These are phyloP conservation scores for Meiosimyza platycephala DNA, from an alignment of 2,888 invertebrate genomes.

Conservation along the genomic window DNA sequence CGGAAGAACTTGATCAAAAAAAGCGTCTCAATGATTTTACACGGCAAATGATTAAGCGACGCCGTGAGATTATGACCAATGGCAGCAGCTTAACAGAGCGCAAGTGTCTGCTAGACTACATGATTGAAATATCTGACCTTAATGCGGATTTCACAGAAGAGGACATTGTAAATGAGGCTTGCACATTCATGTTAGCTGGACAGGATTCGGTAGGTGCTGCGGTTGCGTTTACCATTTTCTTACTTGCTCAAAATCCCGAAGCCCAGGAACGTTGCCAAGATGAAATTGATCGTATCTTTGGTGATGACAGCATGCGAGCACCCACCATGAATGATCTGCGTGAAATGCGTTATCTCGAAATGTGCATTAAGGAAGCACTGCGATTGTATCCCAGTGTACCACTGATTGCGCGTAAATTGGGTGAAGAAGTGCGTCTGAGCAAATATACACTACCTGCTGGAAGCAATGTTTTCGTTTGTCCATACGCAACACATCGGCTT, in stretches of 20 bases:
- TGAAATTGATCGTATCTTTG: constrained; percentile 69
- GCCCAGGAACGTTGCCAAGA: constrained; percentile 67
- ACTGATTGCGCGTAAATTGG: constrained; percentile 62
- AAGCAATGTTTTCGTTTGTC: constrained; percentile 70
- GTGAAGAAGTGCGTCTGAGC: constrained; percentile 65
- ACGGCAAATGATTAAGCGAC: constrained; percentile 64
- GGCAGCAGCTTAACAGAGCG: constrained; percentile 50
- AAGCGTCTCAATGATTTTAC: constrained; percentile 68
- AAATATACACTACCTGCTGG: constrained; percentile 70
- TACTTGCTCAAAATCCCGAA: constrained; percentile 70
- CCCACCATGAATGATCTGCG: constrained; percentile 71
- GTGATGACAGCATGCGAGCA: constrained; percentile 63
- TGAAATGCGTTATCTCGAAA: constrained; percentile 75
- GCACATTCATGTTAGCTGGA: constrained; percentile 75
- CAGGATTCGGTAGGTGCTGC: constrained; percentile 74
- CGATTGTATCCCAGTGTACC: constrained; percentile 68
- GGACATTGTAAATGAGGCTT: constrained; percentile 72
- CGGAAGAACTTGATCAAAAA: constrained; percentile 69
- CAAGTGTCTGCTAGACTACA: constrained; percentile 69
- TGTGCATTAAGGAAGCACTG: constrained; percentile 77
- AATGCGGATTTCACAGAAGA: constrained; percentile 70
- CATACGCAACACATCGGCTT: constrained; percentile 72
- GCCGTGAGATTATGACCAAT: constrained; percentile 56
- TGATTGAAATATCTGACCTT: constrained; percentile 70
- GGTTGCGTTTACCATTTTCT: constrained; percentile 70